Evolutionary conservation across 2,888 invertebrate genomes (phyloP), one percentile per base, ranked within the genome.

Genomic region (Nysson spinosus): DNA sequence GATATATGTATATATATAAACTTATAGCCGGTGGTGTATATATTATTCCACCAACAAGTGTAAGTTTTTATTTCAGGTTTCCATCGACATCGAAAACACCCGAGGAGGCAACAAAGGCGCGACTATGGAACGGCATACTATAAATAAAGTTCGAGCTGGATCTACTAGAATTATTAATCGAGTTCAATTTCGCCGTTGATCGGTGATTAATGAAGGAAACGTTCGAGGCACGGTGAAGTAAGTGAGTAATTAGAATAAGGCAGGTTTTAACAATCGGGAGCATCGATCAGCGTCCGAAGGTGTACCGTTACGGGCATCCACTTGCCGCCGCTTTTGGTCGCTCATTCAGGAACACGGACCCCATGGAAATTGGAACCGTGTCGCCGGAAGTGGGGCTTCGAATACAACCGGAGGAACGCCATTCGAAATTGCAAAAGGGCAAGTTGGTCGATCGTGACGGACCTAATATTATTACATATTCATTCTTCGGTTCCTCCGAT

Each of bases 351-450:
- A 49, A 14, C 22, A 22, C n/a, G 28, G 37, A 17, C 34, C 40
- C 47, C 60, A 58, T 58, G 65, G 57, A 72, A 72, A 73, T 73
- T 66, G 72, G 61, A 73, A 73, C 73, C 66, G 52, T 71, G 73
- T 69, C 63, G 56, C 40, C 60, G 72, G 73, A 73, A 72, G 63
- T 49, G 46, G 44, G 54, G 46, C 63, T 63, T 57, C 52, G 61
- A 62, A 32, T 47, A 24, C 46, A 14, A 60, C 44, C 17, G 37
- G 46, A 30, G 24, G 51, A 42, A 44, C 16, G 30, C 2, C n/a
- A 26, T 28, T 19, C 40, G 35, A 37, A n/a, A 32, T 26, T 12
- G 37, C 54, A 28, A 67, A 51, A 46, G 30, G 42, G 26, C 51
- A 62, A 44, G 14, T 20, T 40, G 14, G 17, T 9, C 55, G 40